Percentiles rank a stretch among this genome's conserved stretches.
phyloP scores from a whole-genome alignment of 2,888 invertebrate genomes.

The Acanthosoma haemorrhoidale region DNA sequence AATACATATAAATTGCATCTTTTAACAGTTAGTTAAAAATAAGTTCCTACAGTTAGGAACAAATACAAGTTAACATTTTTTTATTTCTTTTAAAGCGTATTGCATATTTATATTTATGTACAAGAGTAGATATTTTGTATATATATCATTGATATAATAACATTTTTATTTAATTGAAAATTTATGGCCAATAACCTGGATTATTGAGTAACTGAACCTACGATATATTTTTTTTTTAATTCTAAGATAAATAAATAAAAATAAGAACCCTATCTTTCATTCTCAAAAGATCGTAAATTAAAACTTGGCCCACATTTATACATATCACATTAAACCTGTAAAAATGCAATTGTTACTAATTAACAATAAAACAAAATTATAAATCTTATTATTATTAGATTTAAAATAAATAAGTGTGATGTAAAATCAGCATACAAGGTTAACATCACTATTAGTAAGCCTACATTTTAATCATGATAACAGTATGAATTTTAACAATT shows the following conservation, averaged over 20 bases:
- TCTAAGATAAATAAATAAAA: not conserved
- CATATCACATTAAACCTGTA: conserved; percentile 27
- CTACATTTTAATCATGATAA: conserved; percentile 10
- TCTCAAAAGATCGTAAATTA: conserved; percentile 4
- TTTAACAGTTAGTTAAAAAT: conserved; percentile 31
- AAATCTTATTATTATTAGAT: not conserved
- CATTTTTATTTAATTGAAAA: conserved; percentile 8
- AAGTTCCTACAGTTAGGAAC: conserved; percentile 25
- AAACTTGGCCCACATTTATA: conserved; percentile 30
- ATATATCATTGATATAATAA: conserved; percentile 11
- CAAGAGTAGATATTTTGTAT: not conserved
- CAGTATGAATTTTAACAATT: conserved; percentile 21
- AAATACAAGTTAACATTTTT: conserved; percentile 28
- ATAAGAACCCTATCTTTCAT: not conserved
- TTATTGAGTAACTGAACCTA: not conserved
- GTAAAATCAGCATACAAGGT: conserved; percentile 2
- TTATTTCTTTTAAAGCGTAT: conserved; percentile 22
- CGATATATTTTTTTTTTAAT: not conserved
- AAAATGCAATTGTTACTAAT: not conserved
- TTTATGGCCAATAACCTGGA: conserved; percentile 5
- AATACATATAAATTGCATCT: conserved; percentile 31
- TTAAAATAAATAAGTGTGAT: conserved; percentile 25
- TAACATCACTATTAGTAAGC: conserved; percentile 17
- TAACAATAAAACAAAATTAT: not conserved
- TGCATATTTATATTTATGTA: conserved; percentile 22